phyloP scores from a whole-genome alignment of 1,140 invertebrate species.

The Linepithema humile region DNA sequence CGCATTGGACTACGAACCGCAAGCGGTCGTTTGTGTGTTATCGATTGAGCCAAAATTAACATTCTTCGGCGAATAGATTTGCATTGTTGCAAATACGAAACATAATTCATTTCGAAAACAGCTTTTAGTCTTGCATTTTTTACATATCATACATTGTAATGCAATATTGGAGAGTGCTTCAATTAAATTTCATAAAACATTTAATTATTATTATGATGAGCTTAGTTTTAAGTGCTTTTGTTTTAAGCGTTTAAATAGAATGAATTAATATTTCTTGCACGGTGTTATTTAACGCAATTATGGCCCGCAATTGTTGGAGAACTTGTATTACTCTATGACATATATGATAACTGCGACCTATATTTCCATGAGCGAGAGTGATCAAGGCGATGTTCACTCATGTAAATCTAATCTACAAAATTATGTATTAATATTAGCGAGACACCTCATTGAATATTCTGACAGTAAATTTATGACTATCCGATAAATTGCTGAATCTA shows the following conservation, averaged over 20 bases:
- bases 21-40: neutral
- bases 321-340: neutral
- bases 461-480: neutral
- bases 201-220: neutral
- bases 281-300: neutral
- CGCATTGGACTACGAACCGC: neutral
- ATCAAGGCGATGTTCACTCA: neutral
- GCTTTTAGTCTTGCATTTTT: neutral
- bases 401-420: neutral
- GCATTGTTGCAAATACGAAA: neutral
- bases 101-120: neutral
- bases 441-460: neutral
- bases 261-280: neutral
- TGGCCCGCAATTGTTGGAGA: neutral
- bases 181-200: too few relatives aligned
- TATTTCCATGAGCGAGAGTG: neutral
- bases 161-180: too few relatives aligned
- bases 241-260: neutral
- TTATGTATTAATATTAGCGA: neutral
- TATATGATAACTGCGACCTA: neutral
- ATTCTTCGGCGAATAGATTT: neutral
- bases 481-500: neutral
- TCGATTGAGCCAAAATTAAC: conserved; percentile 3
- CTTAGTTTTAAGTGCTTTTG: too few relatives aligned
- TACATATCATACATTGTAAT: neutral